Percentiles rank a stretch among this genome's conserved stretches.
Evolutionary conservation across 1,140 invertebrate species (phyloP).

Genomic region (Bradynema listronoti): DNA sequence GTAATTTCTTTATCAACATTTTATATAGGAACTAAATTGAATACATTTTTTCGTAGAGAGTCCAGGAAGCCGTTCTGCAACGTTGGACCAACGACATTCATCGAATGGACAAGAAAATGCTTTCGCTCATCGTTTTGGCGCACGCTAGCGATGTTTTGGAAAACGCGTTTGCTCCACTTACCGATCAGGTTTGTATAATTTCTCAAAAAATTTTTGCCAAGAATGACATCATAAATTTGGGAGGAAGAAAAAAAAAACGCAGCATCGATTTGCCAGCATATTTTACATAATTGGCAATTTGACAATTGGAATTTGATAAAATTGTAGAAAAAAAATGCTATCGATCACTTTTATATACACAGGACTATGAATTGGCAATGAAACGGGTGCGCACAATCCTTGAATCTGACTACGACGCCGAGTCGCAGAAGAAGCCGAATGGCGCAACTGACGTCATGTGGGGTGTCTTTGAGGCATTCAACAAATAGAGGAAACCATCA

Average conservation of each 20-base stretch:
- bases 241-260: neutral
- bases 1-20: neutral
- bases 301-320: neutral
- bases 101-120: slow-evolving; percentile 84
- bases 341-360: slow-evolving; percentile 53
- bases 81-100: slow-evolving; percentile 96
- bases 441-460: neutral
- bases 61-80: slow-evolving; percentile 89
- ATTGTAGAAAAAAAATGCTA: neutral
- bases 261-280: neutral
- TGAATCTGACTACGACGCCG: slow-evolving; percentile 83
- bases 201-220: neutral
- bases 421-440: slow-evolving; percentile 41
- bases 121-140: slow-evolving; percentile 85
- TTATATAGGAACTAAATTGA: neutral
- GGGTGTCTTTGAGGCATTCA: slow-evolving; percentile 8
- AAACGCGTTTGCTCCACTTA: slow-evolving; percentile 95
- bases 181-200: slow-evolving; percentile 35
- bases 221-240: no score
- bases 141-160: slow-evolving; percentile 97
- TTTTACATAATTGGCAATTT: neutral
- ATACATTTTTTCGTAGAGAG: slow-evolving; percentile 37
- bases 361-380: slow-evolving; percentile 97
- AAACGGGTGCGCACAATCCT: slow-evolving; percentile 85
- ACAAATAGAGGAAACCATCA: no score